These are phyloP conservation scores for Plectrocnemia conspersa DNA, from an alignment of 1,140 invertebrate genomes.

Conservation along the genomic window DNA sequence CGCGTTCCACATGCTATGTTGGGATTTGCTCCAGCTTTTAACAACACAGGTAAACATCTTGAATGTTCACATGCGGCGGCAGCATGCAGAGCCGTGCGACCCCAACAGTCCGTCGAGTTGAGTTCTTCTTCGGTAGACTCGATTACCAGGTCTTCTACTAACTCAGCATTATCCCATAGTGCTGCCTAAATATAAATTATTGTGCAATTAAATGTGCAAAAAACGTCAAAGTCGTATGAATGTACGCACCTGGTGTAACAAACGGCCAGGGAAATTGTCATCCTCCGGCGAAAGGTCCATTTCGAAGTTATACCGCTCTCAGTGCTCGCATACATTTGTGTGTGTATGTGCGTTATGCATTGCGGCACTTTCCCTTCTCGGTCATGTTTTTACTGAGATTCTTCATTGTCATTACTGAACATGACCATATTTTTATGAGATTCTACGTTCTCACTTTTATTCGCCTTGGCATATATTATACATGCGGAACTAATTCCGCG, in stretches of 20 bases:
- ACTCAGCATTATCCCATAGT: conserved; percentile 85
- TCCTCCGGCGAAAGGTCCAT: conserved; percentile 68
- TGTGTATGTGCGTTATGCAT: too few relatives aligned
- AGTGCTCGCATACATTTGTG: too few relatives aligned
- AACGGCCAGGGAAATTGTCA: conserved; percentile 73
- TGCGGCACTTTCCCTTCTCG: too few relatives aligned
- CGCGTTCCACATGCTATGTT: conserved; percentile 64
- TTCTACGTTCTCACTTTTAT: too few relatives aligned
- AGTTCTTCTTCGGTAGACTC: conserved; percentile 67
- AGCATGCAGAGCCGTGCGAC: conserved; percentile 77
- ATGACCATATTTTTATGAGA: too few relatives aligned
- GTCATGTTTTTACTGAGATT: too few relatives aligned
- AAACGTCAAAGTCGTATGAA: conserved; percentile 2
- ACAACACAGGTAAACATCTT: conserved; percentile 68
- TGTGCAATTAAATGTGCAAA: background rate
- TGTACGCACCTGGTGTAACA: conserved; percentile 65
- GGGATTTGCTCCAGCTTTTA: conserved; percentile 69
- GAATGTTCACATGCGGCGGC: conserved; percentile 83
- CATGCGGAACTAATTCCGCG: too few relatives aligned
- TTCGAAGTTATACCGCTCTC: too few relatives aligned
- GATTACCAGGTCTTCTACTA: conserved; percentile 75
- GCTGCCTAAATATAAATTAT: conserved; percentile 59
- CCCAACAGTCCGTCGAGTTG: conserved; percentile 72
- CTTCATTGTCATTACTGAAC: too few relatives aligned
- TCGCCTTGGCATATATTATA: too few relatives aligned